phyloP scores from a whole-genome alignment of 2,888 invertebrate genomes.

The Mechanitis mazaeus region DNA sequence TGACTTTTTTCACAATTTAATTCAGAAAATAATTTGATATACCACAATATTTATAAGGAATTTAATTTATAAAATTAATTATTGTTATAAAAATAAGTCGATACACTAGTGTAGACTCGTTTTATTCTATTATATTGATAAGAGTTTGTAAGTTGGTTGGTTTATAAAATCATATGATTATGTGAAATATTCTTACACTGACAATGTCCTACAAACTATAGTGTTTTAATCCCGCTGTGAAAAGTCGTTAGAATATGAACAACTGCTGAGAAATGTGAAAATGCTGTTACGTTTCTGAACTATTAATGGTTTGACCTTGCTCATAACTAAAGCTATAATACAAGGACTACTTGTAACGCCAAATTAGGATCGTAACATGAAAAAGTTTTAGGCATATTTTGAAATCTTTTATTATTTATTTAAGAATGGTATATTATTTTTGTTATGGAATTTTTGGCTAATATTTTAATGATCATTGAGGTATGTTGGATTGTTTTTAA shows the following conservation, averaged over 20 bases:
- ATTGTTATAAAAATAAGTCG: too few species aligned
- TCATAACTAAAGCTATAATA: constrained; percentile 27
- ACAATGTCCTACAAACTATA: constrained; percentile 24
- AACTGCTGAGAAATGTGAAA: constrained; percentile 50
- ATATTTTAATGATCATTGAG: too few species aligned
- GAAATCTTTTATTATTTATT: background rate
- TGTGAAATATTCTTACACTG: constrained; percentile 11
- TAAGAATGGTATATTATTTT: background rate
- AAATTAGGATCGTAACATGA: background rate
- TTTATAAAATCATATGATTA: too few species aligned
- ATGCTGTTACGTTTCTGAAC: constrained; percentile 47
- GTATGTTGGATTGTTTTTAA: too few species aligned
- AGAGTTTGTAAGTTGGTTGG: too few species aligned
- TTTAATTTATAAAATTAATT: too few species aligned
- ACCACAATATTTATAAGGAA: too few species aligned
- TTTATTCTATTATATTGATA: background rate
- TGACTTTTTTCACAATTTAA: background rate
- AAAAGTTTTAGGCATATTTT: background rate
- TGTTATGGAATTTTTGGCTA: too few species aligned
- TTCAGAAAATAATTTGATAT: too few species aligned
- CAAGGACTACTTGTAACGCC: constrained; percentile 10
- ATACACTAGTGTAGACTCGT: too few species aligned
- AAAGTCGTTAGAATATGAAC: constrained; percentile 28
- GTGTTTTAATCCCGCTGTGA: constrained; percentile 32
- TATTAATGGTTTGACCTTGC: constrained; percentile 31